Base-by-base conservation (phyloP, 2,888 invertebrate genomes). In the Boloria selene region DNA sequence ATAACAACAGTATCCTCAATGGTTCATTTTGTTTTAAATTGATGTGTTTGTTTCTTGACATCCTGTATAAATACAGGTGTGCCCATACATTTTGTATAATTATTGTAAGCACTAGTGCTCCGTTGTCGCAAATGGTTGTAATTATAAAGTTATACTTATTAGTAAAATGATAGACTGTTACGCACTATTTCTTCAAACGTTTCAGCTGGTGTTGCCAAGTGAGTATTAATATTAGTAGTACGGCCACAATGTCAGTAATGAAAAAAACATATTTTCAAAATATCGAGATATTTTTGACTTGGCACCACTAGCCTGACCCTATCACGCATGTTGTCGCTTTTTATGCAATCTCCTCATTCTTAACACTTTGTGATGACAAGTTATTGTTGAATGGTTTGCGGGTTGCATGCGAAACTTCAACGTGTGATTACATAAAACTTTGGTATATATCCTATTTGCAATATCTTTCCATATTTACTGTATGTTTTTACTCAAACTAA, bases 51-150 rank as follows among this genome's bases (percentile, higher is more conserved):
- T 87, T 87, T 86, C 75, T 72, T 67, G 85, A 81, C 86, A 85
- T 84, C 83, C 86, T 84, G 84, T 70, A 71, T 78, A 77, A 75
- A 75, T 77, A 81, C 81, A 82, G 74, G 85, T 85, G 83, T 84
- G 85, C 82, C 86, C 84, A 85, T 84, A 83, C 74, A 77, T 82
- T 80, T 78, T 83, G 81, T 75, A 74, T 72, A 63, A 84, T 86
- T 79, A 79, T 77, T 75, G 80, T 81, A 86, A 88, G 86, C 85
- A 86, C 85, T 90, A 90, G 86, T 86, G 85, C 86, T 90, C 88
- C 86, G 84, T 90, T 90, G 82, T 86, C 84, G 87, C 87, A 85
- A 88, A 89, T 82, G 92, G 91, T 92, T 92, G 92, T 92, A 90
- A 89, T 88, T 83, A 83, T 88, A 87, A 88, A 80, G 72, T 85